Conservation (phyloP, 1,140 invertebrate genomes). For the Drosophila ogumai region DNA sequence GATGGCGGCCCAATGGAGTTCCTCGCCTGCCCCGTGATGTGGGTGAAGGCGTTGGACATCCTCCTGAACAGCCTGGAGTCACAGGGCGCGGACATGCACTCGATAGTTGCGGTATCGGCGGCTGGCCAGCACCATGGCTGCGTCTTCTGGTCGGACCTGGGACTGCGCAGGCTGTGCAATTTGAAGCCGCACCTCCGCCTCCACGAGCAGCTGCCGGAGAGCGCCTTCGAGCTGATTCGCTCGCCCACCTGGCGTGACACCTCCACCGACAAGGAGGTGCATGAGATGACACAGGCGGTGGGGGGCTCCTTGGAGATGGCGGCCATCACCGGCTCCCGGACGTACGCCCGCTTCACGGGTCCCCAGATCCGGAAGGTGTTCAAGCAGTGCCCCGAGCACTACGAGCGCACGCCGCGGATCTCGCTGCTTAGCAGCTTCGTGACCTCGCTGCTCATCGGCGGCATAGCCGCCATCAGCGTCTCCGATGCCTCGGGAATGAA, state of each 20-base stretch:
- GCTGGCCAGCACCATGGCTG: slow-evolving; percentile 98
- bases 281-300: slow-evolving; percentile 89
- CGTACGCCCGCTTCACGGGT: slow-evolving; percentile 96
- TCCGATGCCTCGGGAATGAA: slow-evolving; percentile 99
- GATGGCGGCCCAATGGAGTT: slow-evolving; percentile 8
- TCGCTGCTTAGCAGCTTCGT: slow-evolving; percentile 97
- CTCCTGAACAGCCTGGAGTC: slow-evolving; percentile 92
- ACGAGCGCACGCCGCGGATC: slow-evolving; percentile 93
- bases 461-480: slow-evolving; percentile 95
- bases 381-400: slow-evolving; percentile 89
- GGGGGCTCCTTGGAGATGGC: slow-evolving; percentile 93
- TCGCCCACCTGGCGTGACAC: slow-evolving; percentile 98
- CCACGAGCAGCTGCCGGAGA: slow-evolving; percentile 91
- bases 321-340: slow-evolving; percentile 94
- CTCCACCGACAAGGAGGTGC: slow-evolving; percentile 92
- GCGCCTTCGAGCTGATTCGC: slow-evolving; percentile 90
- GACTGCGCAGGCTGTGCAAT: slow-evolving; percentile 87
- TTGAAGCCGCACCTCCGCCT: slow-evolving; percentile 91
- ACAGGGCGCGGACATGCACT: slow-evolving; percentile 92
- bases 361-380: slow-evolving; percentile 96
- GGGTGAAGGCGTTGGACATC: slow-evolving; percentile 97
- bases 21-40: slow-evolving; percentile 93
- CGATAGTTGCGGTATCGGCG: slow-evolving; percentile 93
- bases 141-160: slow-evolving; percentile 95
- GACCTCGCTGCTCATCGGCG: slow-evolving; percentile 93